Base-by-base conservation (phyloP, 2,888 invertebrate genomes). In the Bombylius major region DNA sequence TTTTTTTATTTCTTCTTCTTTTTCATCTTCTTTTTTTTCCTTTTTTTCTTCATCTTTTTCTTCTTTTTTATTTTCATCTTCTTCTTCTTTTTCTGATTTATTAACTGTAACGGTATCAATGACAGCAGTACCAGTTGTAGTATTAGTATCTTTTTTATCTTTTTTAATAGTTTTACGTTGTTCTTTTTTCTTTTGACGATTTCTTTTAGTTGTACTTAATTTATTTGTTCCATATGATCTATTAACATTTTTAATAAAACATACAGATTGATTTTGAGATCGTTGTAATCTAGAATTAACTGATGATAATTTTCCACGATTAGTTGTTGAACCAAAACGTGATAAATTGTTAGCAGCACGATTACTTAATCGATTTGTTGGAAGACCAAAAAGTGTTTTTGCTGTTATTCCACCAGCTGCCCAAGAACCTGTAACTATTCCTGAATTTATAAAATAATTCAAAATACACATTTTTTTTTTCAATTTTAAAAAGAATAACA, bases 401-500 rank as follows among this genome's bases (percentile, higher is more conserved):
- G 62, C 60, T 50, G 60, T 56, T 55, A 57, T 58, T 51, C 60
- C 59, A 32, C 51, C 60, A 33, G 61, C 58, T 51, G 66, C 65
- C 66, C 66, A 66, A 49, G 65, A 65, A 59, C 66, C 66, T 61
- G 66, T 66, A 62, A 66, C 66, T 62, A 66, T 64, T 61, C 66
- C 65, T 63, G 63, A 64, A 64, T 64, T 63, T 57, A 60, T 62
- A 63, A 63, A 63, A 63, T 62, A 63, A 61, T 62, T 60, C 61
- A 62, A 62, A 55, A 55, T 39, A 55, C 51, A 56, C 60, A 57
- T 54, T 58, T 59, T 61, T 61, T 58, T 61, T 56, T 59, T 57
- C 58, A 58, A 48, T 55, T 55, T 58, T 36, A 8, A 36, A 7
- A 8, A 36, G 8, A 36, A 7, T 1, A 7, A 7, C 7, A 7